These are phyloP conservation scores for Propithecus deckenii DNA, from an alignment of 2,797 vertebrate species.

Conservation along the genomic window DNA sequence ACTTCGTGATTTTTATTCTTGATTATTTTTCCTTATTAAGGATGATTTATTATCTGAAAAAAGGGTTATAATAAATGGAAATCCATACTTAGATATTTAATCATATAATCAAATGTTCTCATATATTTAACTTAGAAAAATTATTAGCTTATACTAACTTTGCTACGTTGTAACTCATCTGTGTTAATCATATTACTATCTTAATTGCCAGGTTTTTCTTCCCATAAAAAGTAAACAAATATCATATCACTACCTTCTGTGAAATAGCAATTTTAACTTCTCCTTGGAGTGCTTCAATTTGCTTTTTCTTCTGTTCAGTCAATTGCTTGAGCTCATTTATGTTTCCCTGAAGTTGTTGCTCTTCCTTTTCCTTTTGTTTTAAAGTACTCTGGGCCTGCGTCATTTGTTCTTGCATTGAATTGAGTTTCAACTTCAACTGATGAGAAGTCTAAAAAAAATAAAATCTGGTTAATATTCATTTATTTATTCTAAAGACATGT, in stretches of 20 bases:
- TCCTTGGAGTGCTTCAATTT: slow-evolving; percentile 87
- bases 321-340: slow-evolving; percentile 89
- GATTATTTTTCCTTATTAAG: background rate
- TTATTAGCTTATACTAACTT: slow-evolving; percentile 44
- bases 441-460: slow-evolving; percentile 87
- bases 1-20: slow-evolving; percentile 24
- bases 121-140: slow-evolving; percentile 51
- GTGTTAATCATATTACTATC: slow-evolving; percentile 48
- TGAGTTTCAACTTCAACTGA: slow-evolving; percentile 88
- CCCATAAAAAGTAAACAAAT: slow-evolving; percentile 18
- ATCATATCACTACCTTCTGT: slow-evolving; percentile 88
- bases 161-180: background rate
- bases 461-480: slow-evolving; percentile 18
- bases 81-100: background rate
- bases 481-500: background rate
- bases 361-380: slow-evolving; percentile 89
- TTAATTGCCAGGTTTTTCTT: slow-evolving; percentile 44
- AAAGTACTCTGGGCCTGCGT: slow-evolving; percentile 86
- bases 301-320: slow-evolving; percentile 89
- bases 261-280: slow-evolving; percentile 87
- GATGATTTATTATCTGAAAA: slow-evolving; percentile 27
- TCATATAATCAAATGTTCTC: background rate
- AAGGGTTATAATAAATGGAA: background rate
- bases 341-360: slow-evolving; percentile 88
- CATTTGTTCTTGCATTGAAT: slow-evolving; percentile 86